A percentile compares a stretch with the other conserved stretches of the same genome.
phyloP scores from a whole-genome alignment of 2,113 vertebrate species.

The Helogale parvula region DNA sequence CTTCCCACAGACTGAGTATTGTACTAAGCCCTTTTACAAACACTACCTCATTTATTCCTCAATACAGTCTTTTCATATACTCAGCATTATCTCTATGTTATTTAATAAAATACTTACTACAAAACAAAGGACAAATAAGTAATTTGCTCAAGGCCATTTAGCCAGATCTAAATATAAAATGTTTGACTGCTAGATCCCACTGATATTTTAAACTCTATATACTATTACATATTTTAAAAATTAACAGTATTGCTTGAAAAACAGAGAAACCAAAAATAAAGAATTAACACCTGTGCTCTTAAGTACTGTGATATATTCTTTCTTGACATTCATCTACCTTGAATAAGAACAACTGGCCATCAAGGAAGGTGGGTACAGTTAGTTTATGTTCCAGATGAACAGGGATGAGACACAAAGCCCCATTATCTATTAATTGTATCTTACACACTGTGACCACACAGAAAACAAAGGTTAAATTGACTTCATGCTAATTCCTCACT shows the following conservation, averaged over 20 bases:
- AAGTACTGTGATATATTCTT: neutral
- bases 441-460: neutral
- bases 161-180: neutral
- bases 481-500: neutral
- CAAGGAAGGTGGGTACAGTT: neutral
- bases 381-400: neutral
- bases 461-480: neutral
- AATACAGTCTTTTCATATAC: neutral
- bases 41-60: neutral
- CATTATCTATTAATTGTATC: neutral
- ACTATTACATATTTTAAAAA: neutral
- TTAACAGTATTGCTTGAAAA: neutral
- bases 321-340: no score
- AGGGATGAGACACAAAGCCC: neutral
- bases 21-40: neutral
- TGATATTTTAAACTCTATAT: neutral
- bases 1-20: neutral
- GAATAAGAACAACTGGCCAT: neutral
- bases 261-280: neutral
- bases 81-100: neutral
- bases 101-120: neutral
- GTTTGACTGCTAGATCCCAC: neutral
- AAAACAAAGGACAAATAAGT: neutral
- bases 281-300: neutral
- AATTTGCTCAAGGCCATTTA: neutral